Percentiles rank a stretch among this genome's conserved stretches.
These are phyloP conservation scores for Plotosus lineatus DNA, from an alignment of 2,113 vertebrate species.

Conservation along the genomic window DNA sequence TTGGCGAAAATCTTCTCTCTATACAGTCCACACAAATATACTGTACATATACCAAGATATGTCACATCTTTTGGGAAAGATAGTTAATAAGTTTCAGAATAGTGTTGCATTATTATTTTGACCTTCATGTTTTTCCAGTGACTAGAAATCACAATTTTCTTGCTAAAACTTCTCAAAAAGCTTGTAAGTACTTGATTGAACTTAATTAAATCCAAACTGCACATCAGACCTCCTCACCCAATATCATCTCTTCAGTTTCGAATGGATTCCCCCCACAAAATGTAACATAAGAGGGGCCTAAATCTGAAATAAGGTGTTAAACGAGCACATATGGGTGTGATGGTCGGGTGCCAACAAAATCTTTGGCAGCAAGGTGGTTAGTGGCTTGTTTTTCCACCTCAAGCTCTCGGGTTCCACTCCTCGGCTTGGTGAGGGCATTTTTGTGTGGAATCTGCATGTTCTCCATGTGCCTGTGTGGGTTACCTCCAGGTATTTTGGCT, in stretches of 20 bases:
- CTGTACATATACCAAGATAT: conserved; percentile 16
- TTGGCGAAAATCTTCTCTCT: conserved; percentile 36
- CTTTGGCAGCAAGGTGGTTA: too few species aligned
- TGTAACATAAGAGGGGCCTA: not conserved
- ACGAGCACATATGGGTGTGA: not conserved
- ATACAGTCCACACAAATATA: conserved; percentile 12
- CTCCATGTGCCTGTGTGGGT: too few species aligned
- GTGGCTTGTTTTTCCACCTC: too few species aligned
- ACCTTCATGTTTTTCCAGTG: not conserved
- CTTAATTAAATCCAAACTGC: not conserved
- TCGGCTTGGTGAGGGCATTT: too few species aligned
- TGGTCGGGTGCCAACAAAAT: not conserved
- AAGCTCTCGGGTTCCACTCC: too few species aligned
- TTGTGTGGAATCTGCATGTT: too few species aligned
- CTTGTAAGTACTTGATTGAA: not conserved
- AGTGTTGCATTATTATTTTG: not conserved
- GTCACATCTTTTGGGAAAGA: not conserved
- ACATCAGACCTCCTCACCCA: not conserved
- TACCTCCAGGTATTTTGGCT: too few species aligned
- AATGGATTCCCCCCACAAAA: not conserved
- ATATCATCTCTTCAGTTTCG: not conserved
- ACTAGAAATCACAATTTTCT: not conserved
- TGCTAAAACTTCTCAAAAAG: not conserved
- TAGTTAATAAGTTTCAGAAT: not conserved
- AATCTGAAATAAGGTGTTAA: not conserved